Evolutionary conservation across 2,888 invertebrate genomes (phyloP).

Genomic region (Phasia obesa): DNA sequence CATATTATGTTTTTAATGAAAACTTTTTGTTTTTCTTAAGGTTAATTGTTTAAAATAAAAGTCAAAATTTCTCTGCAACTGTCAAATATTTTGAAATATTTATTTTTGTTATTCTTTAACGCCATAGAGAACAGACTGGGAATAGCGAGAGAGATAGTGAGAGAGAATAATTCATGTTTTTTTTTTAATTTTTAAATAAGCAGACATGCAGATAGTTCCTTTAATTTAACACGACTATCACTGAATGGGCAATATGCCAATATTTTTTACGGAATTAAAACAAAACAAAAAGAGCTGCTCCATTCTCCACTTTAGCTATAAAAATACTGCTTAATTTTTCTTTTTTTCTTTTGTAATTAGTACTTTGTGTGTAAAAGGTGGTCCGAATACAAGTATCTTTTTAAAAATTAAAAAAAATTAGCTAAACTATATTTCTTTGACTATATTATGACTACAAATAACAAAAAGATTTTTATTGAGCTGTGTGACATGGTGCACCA

Average conservation of each 20-base stretch:
- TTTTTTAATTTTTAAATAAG: constrained; percentile 22
- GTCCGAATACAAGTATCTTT: no score
- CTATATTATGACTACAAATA: no score
- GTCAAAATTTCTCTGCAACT: constrained; percentile 20
- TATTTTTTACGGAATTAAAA: constrained; percentile 36
- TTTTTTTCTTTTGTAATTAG: not conserved
- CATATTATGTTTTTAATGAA: not conserved
- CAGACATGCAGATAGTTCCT: constrained; percentile 49
- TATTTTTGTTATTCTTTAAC: constrained; percentile 17
- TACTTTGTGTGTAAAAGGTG: constrained; percentile 15
- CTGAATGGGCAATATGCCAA: constrained; percentile 64
- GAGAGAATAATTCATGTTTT: constrained; percentile 42
- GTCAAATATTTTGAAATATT: constrained; percentile 50
- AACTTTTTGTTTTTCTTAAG: not conserved
- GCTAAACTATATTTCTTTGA: no score
- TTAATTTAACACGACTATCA: constrained; percentile 33
- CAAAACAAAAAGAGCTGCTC: constrained; percentile 55
- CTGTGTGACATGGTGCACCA: no score
- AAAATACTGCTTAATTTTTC: constrained; percentile 8
- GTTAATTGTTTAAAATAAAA: constrained; percentile 39
- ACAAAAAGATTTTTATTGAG: no score
- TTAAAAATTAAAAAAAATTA: no score
- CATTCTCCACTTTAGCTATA: constrained; percentile 10
- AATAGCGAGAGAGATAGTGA: constrained; percentile 1
- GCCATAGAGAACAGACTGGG: not conserved